Evolutionary conservation across 2,888 invertebrate species (phyloP).

Genomic region (Chalcosyrphus nemorum): DNA sequence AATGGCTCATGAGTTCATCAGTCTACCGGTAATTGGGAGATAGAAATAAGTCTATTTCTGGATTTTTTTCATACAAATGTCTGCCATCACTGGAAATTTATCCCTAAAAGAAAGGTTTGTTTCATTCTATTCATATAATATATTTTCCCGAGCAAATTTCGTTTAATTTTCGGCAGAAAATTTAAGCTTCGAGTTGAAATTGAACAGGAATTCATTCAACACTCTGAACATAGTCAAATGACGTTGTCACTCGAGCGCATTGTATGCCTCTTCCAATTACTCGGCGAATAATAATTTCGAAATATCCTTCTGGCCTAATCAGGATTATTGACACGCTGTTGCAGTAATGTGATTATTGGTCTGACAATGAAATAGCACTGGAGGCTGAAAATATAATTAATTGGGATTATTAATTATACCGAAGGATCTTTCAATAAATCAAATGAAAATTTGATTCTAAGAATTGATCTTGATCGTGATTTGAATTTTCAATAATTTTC

Average conservation of each 20-base stretch:
- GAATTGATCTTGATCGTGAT: neutral
- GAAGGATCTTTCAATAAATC: neutral
- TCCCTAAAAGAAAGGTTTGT: too few species aligned
- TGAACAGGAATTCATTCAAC: too few species aligned
- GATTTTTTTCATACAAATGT: neutral
- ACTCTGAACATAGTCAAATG: too few species aligned
- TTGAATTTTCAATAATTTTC: neutral
- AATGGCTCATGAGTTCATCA: too few species aligned
- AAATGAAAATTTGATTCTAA: neutral
- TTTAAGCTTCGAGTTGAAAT: too few species aligned
- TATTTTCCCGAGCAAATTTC: too few species aligned
- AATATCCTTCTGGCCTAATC: neutral
- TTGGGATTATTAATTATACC: neutral
- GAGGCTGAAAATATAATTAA: neutral
- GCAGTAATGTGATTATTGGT: neutral
- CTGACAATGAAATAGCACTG: neutral
- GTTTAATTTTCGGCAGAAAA: too few species aligned
- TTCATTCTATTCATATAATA: too few species aligned
- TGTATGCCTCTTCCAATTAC: neutral
- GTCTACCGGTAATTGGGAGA: too few species aligned
- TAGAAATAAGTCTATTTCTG: neutral
- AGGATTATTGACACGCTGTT: neutral
- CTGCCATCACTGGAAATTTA: too few species aligned
- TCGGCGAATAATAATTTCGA: neutral
- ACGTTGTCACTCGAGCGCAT: neutral